Evolutionary conservation across 2,888 invertebrate species (phyloP), one percentile per base, ranked within the genome.

Genomic region (Eledone cirrhosa): DNA sequence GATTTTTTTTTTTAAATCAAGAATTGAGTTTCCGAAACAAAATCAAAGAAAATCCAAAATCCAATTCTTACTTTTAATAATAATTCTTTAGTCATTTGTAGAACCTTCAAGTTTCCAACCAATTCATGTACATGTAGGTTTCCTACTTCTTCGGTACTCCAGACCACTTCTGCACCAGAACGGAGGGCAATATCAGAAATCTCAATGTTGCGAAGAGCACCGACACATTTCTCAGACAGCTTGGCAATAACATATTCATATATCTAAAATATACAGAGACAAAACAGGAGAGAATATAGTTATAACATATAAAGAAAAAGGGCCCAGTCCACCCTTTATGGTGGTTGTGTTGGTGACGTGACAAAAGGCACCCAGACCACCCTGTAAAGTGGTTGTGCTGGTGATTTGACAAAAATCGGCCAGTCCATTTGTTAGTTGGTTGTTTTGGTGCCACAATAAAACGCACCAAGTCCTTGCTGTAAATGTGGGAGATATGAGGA

Each of bases 241-340:
- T 82, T 77, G 2, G 83, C 85, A 24, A 84, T 84, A 19, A 84
- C 82, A 8, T 81, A 76, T 77, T 84, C 84, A 79, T 83, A 86
- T 29, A 85, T 78, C 86, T 86, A 79, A 29, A 74, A 77, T 19
- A 31, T 63, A 41, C 5, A 41, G 41, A 41, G 41, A 41, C 8
- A 41, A 41, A 41, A 41, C 41, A 0, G 41, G 41, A 2, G 2
- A 0, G 41, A 41, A 41, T 41, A 8, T 8, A 41, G 5, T 41
- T 1, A 41, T 41, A 8, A 41, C 41, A 41, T 41, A 11, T 41
- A 8, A 8, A 2, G 3, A 2, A 41, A n/a, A n/a, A n/a, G n/a
- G n/a, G n/a, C n/a, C n/a, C n/a, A n/a, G n/a, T n/a, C n/a, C n/a
- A n/a, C n/a, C n/a, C n/a, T n/a, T n/a, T n/a, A n/a, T n/a, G n/a